Evolutionary conservation across 2,888 invertebrate genomes (phyloP), one percentile per base, ranked within the genome.

Genomic region (Tetramorium bicarinatum): DNA sequence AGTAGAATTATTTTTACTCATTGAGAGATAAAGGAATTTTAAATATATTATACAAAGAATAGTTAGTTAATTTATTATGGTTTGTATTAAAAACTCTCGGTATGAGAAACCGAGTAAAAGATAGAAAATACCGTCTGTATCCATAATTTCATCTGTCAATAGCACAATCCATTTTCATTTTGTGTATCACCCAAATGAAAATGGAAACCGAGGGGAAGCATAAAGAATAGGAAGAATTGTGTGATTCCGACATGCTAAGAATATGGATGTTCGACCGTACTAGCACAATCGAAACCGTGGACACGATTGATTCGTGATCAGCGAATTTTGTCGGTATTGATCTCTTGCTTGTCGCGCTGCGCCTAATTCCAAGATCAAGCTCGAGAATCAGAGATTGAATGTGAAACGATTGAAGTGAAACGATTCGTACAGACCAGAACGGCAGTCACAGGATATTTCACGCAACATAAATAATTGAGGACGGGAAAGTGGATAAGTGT

Each of bases 231-330:
- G 13, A 64, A 38, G 13, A 38, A 38, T 62, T 38, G 52, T 18
- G 9, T 41, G 41, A 64, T 41, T 64, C 21, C 13, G 11, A 62
- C 7, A 64, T 41, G 62, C 62, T 64, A 64, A 64, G 21, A 64
- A 64, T 64, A 64, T 64, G 15, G 64, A 64, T 21, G 41, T 64
- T 62, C 38, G 29, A 62, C 64, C 44, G 44, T 64, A 25, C 44
- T 44, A 66, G 15, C 25, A 25, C 41, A 66, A 66, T 11, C 2
- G 38, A 79, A 84, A 88, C 79, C 85, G 72, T 84, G 67, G 71
- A 86, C 49, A 83, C 82, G 83, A 81, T 83, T 85, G 81, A 87
- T 54, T 87, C 85, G 82, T 87, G 74, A 85, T 84, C 41, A 64
- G 86, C 86, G 83, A 44, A 44, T 88, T 87, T 76, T 83, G 86